A percentile compares a stretch with the other conserved stretches of the same genome.
Evolutionary conservation across 2,113 vertebrate species (phyloP).

Genomic region (Phrynosoma platyrhinos): DNA sequence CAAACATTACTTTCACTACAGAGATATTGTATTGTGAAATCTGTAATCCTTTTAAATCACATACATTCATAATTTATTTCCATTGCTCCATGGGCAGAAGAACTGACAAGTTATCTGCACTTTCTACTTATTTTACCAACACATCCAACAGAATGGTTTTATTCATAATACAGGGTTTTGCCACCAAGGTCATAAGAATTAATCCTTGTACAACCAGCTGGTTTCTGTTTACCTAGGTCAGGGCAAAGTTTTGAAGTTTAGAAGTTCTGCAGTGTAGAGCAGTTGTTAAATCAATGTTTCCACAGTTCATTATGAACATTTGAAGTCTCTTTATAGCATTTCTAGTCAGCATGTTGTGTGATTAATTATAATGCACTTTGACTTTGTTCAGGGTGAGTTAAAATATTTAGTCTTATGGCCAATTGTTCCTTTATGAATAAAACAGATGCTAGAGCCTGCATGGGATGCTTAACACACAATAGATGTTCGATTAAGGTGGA

Average conservation of each 20-base stretch:
- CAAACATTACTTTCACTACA: not conserved
- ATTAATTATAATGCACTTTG: not conserved
- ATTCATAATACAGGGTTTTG: not conserved
- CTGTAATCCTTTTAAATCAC: not conserved
- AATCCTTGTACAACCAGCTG: not conserved
- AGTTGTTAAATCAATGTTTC: not conserved
- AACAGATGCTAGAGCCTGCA: not conserved
- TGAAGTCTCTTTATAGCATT: not conserved
- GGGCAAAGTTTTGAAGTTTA: constrained; percentile 7
- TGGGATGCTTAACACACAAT: not conserved
- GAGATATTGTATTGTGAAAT: not conserved
- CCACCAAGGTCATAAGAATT: not conserved
- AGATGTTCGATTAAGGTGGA: constrained; percentile 11
- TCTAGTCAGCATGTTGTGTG: not conserved
- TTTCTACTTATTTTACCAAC: not conserved
- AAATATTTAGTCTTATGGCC: not conserved
- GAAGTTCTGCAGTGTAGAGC: constrained; percentile 8
- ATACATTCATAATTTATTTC: not conserved
- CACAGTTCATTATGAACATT: constrained; percentile 7
- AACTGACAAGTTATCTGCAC: not conserved
- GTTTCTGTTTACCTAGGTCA: not conserved
- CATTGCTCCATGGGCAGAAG: not conserved
- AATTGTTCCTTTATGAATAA: not conserved
- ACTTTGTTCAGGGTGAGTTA: not conserved
- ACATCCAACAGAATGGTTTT: not conserved